phyloP scores from a whole-genome alignment of 1,140 invertebrate genomes.

The Leguminivora glycinivorella region DNA sequence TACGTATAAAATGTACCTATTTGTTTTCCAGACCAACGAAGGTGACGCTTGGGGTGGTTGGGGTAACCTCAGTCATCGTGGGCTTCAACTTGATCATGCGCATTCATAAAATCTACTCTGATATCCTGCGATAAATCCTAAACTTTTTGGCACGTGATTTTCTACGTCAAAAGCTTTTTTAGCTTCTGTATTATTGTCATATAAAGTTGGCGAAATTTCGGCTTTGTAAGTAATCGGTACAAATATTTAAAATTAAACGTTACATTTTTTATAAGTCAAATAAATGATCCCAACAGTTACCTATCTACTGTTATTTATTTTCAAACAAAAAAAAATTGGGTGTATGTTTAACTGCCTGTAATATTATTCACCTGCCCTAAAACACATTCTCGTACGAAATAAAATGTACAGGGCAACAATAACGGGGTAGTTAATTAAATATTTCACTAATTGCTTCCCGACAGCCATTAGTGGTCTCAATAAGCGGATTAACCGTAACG shows the following conservation, averaged over 20 bases:
- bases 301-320: too few species aligned
- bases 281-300: too few species aligned
- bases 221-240: too few species aligned
- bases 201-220: too few species aligned
- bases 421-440: slow-evolving; percentile 24
- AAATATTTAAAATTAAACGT: too few species aligned
- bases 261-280: too few species aligned
- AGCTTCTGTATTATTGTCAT: neutral
- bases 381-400: too few species aligned
- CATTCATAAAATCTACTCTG: neutral
- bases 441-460: slow-evolving; percentile 36
- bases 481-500: slow-evolving; percentile 41
- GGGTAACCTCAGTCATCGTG: slow-evolving; percentile 54
- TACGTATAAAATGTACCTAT: neutral
- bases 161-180: neutral
- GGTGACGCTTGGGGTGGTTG: slow-evolving; percentile 62
- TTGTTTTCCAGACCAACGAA: slow-evolving; percentile 60
- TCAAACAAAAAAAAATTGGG: too few species aligned
- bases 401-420: slow-evolving; percentile 1
- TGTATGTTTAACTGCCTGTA: too few species aligned
- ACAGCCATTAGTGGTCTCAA: slow-evolving; percentile 37
- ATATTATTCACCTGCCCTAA: too few species aligned
- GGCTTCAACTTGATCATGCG: slow-evolving; percentile 54
- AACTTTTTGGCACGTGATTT: neutral
- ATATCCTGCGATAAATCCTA: neutral